Percentiles rank a stretch among this genome's conserved stretches.
Evolutionary conservation across 2,113 vertebrate species (phyloP).

Genomic region (Hystrix brachyura): DNA sequence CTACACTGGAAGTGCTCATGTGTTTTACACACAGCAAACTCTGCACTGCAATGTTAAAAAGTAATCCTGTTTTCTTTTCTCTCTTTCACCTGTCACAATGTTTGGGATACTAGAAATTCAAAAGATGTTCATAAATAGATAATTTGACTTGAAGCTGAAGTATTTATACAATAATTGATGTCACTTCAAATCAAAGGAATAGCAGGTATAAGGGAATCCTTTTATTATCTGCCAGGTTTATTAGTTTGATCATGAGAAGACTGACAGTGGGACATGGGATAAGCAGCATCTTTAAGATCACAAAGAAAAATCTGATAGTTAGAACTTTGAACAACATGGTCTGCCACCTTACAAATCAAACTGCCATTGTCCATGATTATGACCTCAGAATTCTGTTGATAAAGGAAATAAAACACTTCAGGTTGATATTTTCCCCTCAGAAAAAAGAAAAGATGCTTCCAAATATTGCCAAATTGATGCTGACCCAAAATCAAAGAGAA

Average conservation of each 20-base stretch:
- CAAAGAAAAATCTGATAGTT: not conserved
- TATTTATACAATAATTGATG: not conserved
- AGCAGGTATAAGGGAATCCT: not conserved
- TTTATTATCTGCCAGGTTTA: not conserved
- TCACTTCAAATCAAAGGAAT: not conserved
- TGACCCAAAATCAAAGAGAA: constrained; percentile 66
- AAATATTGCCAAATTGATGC: constrained; percentile 35
- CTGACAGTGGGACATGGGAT: not conserved
- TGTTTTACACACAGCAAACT: too few relatives aligned
- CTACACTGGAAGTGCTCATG: not conserved
- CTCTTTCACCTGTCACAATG: not conserved
- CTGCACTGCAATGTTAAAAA: fast-evolving
- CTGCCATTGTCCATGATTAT: not conserved
- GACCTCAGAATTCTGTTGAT: constrained; percentile 62
- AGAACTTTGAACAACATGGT: not conserved
- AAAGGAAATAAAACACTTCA: constrained; percentile 35
- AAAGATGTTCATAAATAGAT: not conserved
- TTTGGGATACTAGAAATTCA: not conserved
- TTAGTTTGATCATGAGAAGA: not conserved
- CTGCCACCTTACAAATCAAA: not conserved
- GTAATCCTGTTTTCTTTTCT: not conserved
- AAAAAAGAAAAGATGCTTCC: not conserved
- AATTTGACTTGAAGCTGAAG: not conserved
- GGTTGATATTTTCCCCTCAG: constrained; percentile 42
- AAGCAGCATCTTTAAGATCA: not conserved